These are phyloP conservation scores for Characodon lateralis DNA, from an alignment of 2,797 vertebrate genomes.

Conservation along the genomic window DNA sequence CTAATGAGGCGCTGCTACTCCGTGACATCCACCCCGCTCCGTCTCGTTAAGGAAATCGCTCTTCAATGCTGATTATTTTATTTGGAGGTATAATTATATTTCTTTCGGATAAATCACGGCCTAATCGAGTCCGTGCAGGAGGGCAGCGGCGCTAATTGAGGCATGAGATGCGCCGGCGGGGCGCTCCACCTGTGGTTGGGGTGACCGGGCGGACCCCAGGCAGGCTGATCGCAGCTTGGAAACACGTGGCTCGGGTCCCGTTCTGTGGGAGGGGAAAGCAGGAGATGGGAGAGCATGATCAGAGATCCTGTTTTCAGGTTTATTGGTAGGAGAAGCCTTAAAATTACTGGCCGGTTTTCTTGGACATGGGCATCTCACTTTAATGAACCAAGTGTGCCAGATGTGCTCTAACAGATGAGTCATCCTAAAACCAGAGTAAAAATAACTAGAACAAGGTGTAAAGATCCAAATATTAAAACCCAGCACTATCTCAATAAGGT, in stretches of 20 bases:
- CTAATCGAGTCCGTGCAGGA: slow-evolving; percentile 97
- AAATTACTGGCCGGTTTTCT: neutral
- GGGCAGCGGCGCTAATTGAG: slow-evolving; percentile 93
- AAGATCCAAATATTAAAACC: neutral
- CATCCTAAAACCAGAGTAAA: neutral
- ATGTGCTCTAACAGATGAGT: neutral
- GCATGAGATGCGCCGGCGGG: slow-evolving; percentile 87
- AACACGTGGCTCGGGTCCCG: neutral
- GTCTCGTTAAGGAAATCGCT: slow-evolving; percentile 99
- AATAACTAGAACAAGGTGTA: too few species aligned
- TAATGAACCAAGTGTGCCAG: neutral
- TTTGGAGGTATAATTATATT: slow-evolving; percentile 99
- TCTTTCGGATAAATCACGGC: slow-evolving; percentile 99
- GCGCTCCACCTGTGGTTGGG: slow-evolving; percentile 73
- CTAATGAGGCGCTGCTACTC: slow-evolving; percentile 97
- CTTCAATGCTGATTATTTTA: slow-evolving; percentile 99
- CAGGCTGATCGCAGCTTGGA: slow-evolving; percentile 13
- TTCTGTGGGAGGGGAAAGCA: neutral
- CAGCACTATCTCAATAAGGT: neutral
- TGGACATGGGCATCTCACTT: neutral
- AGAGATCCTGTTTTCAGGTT: neutral
- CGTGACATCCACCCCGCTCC: slow-evolving; percentile 96
- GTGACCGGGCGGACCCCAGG: slow-evolving; percentile 63
- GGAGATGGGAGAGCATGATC: neutral
- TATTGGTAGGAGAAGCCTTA: neutral